phyloP scores from a whole-genome alignment of 2,113 vertebrate species.

The Charadrius vociferus region DNA sequence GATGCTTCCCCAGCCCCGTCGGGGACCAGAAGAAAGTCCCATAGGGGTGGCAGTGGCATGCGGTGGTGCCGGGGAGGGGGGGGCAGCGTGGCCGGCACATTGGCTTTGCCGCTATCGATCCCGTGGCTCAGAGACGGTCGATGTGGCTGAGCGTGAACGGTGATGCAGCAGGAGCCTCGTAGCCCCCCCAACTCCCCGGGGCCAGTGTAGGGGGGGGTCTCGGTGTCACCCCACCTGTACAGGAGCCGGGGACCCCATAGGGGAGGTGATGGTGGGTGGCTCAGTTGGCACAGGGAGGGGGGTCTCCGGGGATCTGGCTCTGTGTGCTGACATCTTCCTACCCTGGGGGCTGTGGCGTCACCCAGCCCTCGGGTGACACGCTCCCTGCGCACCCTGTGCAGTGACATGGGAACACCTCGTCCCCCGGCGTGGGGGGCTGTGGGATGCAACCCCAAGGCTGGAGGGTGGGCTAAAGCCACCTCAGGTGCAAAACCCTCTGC shows the following conservation, averaged over 20 bases:
- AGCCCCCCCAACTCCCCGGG: not conserved
- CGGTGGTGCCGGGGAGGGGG: not conserved
- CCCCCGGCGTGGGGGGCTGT: not conserved
- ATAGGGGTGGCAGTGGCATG: not conserved
- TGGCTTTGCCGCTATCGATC: not conserved
- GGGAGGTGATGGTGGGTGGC: not conserved
- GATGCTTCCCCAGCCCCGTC: not conserved
- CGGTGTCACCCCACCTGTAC: not conserved
- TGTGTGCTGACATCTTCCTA: not conserved
- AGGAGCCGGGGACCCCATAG: rapidly evolving
- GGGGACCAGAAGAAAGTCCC: not conserved
- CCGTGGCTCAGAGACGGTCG: not conserved
- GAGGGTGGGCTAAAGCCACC: not conserved
- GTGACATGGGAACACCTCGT: not conserved
- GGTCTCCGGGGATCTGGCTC: too few species aligned
- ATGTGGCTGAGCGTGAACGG: not conserved
- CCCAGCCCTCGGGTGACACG: not conserved
- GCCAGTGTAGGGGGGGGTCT: rapidly evolving
- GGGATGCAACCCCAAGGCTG: not conserved
- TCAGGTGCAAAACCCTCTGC: not conserved
- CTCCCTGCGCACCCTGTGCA: not conserved
- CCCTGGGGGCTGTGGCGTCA: not conserved
- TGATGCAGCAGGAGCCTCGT: not conserved
- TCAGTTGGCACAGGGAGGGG: not conserved
- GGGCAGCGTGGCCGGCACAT: not conserved